Conservation (phyloP, 2,797 vertebrate species). For the Pangasius macronema region DNA sequence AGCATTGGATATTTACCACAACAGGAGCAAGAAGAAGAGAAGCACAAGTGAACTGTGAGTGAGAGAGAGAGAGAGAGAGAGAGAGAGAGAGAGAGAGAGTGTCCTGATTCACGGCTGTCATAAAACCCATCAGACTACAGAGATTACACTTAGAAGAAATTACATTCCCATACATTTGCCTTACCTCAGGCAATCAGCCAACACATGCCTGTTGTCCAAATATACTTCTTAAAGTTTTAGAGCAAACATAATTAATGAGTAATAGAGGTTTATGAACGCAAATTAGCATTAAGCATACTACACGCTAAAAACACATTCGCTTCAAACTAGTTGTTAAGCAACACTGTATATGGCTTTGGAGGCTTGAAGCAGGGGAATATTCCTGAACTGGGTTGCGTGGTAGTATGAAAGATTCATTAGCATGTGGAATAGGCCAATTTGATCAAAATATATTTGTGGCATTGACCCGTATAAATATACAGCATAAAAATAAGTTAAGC, state of each 20-base stretch:
- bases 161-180: neutral
- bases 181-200: neutral
- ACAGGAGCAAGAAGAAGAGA: conserved; percentile 41
- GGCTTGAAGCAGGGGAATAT: neutral
- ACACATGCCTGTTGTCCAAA: neutral
- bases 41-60: conserved; percentile 58
- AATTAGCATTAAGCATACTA: neutral
- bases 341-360: neutral
- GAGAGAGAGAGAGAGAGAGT: neutral
- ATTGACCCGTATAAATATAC: neutral
- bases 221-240: neutral
- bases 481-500: neutral
- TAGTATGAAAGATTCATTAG: neutral
- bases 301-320: neutral
- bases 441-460: neutral
- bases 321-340: neutral
- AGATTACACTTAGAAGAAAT: neutral
- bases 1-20: conserved; percentile 49
- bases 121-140: neutral
- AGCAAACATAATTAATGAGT: neutral
- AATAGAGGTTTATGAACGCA: neutral
- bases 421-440: neutral
- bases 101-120: neutral
- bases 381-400: neutral
- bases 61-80: conserved; percentile 47